A percentile compares a stretch with the other conserved stretches of the same genome.
These are phyloP conservation scores for Philereme transversata DNA, from an alignment of 2,888 invertebrate genomes.

Conservation along the genomic window DNA sequence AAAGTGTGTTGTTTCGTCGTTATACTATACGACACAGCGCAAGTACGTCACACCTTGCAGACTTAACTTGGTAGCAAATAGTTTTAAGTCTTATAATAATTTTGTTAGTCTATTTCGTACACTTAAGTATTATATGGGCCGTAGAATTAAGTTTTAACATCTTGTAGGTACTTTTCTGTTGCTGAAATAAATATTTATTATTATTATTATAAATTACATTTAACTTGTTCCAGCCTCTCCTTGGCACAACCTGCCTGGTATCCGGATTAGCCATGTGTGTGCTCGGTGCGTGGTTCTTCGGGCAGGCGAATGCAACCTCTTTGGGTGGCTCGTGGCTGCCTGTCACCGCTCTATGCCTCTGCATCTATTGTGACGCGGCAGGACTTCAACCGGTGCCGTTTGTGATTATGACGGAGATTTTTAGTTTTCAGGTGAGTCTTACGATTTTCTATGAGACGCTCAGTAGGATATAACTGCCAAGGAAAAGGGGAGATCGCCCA, in stretches of 20 bases:
- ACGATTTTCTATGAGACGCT: neutral
- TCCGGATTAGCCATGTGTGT: conserved; percentile 67
- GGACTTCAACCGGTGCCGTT: conserved; percentile 77
- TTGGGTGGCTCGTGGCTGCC: conserved; percentile 63
- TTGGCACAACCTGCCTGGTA: conserved; percentile 67
- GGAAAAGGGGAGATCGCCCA: too few species aligned
- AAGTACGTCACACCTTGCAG: too few species aligned
- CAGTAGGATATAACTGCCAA: neutral
- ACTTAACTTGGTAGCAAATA: too few species aligned
- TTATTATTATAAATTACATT: too few species aligned
- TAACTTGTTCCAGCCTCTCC: conserved; percentile 57
- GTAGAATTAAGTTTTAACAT: too few species aligned
- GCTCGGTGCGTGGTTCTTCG: conserved; percentile 70
- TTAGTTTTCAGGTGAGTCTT: conserved; percentile 67
- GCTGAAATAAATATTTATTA: too few species aligned
- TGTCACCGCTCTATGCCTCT: conserved; percentile 67
- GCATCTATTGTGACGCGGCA: conserved; percentile 77
- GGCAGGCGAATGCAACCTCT: conserved; percentile 41
- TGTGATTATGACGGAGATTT: conserved; percentile 79
- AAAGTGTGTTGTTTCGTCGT: too few species aligned
- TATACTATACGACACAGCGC: too few species aligned
- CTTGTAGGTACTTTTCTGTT: too few species aligned
- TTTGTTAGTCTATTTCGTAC: too few species aligned
- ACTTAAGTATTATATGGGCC: too few species aligned
- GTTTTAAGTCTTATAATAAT: too few species aligned